A percentile compares a stretch with the other conserved stretches of the same genome.
Conservation (phyloP, 2,888 invertebrate genomes). For the Tachina fera region DNA sequence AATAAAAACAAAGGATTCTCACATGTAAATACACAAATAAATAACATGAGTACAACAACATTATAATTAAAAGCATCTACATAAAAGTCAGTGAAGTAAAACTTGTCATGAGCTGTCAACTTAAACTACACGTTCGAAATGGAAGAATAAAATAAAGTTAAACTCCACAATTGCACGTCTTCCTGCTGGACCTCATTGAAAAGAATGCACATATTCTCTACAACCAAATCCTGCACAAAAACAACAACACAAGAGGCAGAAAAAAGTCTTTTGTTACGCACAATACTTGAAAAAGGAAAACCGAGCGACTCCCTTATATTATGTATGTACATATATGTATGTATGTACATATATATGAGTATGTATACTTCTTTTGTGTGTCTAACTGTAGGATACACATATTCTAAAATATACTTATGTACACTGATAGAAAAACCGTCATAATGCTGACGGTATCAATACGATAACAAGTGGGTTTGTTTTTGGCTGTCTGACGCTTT, state of each 20-base stretch:
- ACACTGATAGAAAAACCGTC: no score
- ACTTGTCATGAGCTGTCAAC: slow-evolving; percentile 72
- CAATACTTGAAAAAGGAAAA: slow-evolving; percentile 50
- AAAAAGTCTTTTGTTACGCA: slow-evolving; percentile 67
- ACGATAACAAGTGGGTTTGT: no score
- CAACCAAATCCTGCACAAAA: slow-evolving; percentile 48
- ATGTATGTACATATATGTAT: background rate
- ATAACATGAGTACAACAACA: slow-evolving; percentile 56
- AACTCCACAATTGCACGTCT: slow-evolving; percentile 58
- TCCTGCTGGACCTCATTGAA: slow-evolving; percentile 68
- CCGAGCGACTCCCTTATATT: slow-evolving; percentile 12
- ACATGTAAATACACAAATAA: slow-evolving; percentile 26
- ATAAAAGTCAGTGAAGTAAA: slow-evolving; percentile 69
- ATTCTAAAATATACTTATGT: no score
- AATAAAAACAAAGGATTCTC: slow-evolving; percentile 53
- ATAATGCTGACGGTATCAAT: no score
- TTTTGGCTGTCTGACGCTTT: no score
- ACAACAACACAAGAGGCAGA: slow-evolving; percentile 54
- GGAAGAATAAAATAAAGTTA: slow-evolving; percentile 56
- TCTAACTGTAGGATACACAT: no score
- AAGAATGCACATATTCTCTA: slow-evolving; percentile 45
- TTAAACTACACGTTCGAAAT: slow-evolving; percentile 58
- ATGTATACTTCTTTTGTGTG: no score
- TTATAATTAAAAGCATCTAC: slow-evolving; percentile 70
- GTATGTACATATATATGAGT: no score